A percentile compares a stretch with the other conserved stretches of the same genome.
These are phyloP conservation scores for Anas bernieri DNA, from an alignment of 2,797 vertebrate species.

Conservation along the genomic window DNA sequence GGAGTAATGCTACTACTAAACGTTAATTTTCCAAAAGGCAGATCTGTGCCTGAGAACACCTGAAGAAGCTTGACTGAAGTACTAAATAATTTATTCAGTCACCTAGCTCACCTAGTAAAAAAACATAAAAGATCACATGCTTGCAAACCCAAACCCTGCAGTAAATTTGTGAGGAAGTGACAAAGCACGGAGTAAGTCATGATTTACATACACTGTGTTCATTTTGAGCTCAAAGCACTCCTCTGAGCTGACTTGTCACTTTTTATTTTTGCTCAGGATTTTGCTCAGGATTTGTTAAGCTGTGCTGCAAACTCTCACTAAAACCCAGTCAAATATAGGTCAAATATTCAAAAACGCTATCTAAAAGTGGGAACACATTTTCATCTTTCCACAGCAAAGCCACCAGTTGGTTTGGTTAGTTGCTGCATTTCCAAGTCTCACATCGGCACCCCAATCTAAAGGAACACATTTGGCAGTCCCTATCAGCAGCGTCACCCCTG, in stretches of 20 bases:
- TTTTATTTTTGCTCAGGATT: neutral
- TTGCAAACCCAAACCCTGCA: neutral
- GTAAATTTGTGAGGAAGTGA: neutral
- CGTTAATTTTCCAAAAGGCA: neutral
- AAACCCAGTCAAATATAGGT: neutral
- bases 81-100: neutral
- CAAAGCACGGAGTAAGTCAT: neutral
- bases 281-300: neutral
- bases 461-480: neutral
- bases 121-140: neutral
- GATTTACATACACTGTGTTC: neutral
- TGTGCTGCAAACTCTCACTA: neutral
- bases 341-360: neutral
- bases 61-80: neutral
- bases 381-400: neutral
- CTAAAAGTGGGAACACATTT: neutral
- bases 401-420: neutral
- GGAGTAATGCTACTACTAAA: neutral
- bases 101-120: neutral
- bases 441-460: neutral
- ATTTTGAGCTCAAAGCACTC: neutral
- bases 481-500: neutral
- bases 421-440: neutral
- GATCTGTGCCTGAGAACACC: neutral
- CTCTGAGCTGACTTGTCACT: neutral